Percentiles rank a stretch among this genome's conserved stretches.
Evolutionary conservation across 2,113 vertebrate genomes (phyloP).

Genomic region (Deroptyus accipitrinus): DNA sequence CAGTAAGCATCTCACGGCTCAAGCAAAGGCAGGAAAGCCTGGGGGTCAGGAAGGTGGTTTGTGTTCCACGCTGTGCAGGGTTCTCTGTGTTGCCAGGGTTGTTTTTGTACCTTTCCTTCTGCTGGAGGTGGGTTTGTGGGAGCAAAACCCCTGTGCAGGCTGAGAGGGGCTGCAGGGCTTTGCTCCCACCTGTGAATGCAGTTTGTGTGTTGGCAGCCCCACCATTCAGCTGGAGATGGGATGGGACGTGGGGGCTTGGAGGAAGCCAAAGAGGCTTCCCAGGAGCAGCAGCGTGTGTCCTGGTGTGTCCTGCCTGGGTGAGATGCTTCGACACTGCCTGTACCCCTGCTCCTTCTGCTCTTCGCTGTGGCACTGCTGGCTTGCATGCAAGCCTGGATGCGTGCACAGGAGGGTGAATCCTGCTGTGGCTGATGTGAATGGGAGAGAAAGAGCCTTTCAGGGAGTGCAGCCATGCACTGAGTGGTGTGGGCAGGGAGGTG

Average conservation of each 20-base stretch:
- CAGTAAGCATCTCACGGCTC: not conserved
- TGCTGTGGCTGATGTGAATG: not conserved
- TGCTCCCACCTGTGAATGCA: not conserved
- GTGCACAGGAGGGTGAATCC: not conserved
- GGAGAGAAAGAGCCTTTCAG: constrained; percentile 16
- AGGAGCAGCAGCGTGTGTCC: not conserved
- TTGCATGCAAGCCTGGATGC: not conserved
- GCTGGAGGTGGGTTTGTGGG: not conserved
- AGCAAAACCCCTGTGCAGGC: not conserved
- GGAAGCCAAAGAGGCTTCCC: not conserved
- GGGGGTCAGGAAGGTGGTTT: not conserved
- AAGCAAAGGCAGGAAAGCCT: rapidly evolving
- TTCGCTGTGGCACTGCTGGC: rapidly evolving
- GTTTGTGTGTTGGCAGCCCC: not conserved
- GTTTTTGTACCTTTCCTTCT: not conserved
- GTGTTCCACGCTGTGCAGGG: rapidly evolving
- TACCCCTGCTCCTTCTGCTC: rapidly evolving
- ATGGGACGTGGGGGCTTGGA: no score
- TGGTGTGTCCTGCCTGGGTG: rapidly evolving
- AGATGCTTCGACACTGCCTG: rapidly evolving
- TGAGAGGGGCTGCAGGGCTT: not conserved
- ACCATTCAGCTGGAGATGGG: not conserved
- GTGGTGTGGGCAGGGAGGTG: not conserved
- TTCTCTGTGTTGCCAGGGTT: not conserved
- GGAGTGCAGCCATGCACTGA: constrained; percentile 2